Evolutionary conservation across 1,140 invertebrate species (phyloP).

Genomic region (Aphelinus atriplicis): DNA sequence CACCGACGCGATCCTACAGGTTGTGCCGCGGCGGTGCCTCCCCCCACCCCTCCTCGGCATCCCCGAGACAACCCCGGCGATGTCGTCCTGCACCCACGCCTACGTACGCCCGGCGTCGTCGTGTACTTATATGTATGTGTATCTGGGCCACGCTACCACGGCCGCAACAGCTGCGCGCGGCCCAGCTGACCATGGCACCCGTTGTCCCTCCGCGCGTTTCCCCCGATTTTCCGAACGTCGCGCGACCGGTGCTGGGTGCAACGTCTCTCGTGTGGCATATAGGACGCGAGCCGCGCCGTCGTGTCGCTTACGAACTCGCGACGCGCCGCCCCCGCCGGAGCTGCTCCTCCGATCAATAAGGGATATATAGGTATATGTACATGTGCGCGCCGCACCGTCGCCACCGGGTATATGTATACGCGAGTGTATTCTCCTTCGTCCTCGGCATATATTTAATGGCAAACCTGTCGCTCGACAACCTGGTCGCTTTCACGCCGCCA

Average conservation of each 20-base stretch:
- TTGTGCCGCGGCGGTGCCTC: background rate
- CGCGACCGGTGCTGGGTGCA: no score
- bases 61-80: background rate
- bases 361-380: background rate
- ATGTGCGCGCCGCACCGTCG: background rate
- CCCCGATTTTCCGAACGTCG: background rate
- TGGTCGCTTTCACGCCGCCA: no score
- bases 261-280: background rate
- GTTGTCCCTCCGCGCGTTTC: background rate
- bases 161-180: background rate
- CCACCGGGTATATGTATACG: background rate
- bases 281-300: background rate
- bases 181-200: background rate
- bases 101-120: background rate
- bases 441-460: no score
- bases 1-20: background rate
- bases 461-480: no score
- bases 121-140: background rate
- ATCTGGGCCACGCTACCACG: background rate
- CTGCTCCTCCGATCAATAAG: no score
- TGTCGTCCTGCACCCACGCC: background rate
- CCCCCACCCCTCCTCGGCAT: constrained; percentile 20
- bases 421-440: background rate
- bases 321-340: no score
- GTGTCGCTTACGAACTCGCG: background rate